phyloP scores from a whole-genome alignment of 2,113 vertebrate species.

The Eleginops maclovinus region DNA sequence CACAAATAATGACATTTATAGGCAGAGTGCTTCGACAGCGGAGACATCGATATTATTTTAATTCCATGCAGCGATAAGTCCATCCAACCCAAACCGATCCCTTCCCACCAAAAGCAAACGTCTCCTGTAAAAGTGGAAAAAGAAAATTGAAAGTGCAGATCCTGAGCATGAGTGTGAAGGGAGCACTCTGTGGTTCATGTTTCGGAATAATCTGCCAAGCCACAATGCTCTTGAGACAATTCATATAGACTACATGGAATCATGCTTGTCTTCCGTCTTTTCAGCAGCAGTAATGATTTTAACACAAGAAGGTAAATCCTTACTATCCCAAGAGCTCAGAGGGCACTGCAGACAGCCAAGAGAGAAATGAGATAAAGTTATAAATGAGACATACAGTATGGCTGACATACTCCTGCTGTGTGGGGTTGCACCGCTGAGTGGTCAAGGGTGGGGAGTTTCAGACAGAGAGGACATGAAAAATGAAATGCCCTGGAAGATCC shows the following conservation, averaged over 20 bases:
- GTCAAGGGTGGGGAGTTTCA: conserved; percentile 62
- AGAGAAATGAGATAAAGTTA: conserved; percentile 58
- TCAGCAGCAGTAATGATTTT: conserved; percentile 54
- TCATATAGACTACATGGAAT: conserved; percentile 59
- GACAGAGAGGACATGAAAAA: conserved; percentile 66
- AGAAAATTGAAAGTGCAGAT: conserved; percentile 64
- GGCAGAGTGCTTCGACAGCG: not conserved
- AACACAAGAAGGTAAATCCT: conserved; percentile 55
- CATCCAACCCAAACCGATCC: conserved; percentile 28
- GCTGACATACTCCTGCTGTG: conserved; percentile 64
- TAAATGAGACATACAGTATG: conserved; percentile 61
- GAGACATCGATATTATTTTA: conserved; percentile 11
- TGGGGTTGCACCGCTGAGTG: conserved; percentile 52
- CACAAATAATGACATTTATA: conserved; percentile 11
- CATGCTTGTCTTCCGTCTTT: conserved; percentile 36
- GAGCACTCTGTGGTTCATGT: conserved; percentile 55
- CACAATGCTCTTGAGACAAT: conserved; percentile 25
- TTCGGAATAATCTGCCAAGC: conserved; percentile 50
- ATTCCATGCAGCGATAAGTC: conserved; percentile 23
- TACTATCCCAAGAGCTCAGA: conserved; percentile 49
- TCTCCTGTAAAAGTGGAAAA: conserved; percentile 33
- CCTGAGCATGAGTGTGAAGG: conserved; percentile 21
- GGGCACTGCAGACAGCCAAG: conserved; percentile 42
- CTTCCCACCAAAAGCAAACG: conserved; percentile 34
- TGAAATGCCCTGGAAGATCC: conserved; percentile 69